Conservation (phyloP, 2,888 invertebrate species). For the Eucera pruinosa region DNA sequence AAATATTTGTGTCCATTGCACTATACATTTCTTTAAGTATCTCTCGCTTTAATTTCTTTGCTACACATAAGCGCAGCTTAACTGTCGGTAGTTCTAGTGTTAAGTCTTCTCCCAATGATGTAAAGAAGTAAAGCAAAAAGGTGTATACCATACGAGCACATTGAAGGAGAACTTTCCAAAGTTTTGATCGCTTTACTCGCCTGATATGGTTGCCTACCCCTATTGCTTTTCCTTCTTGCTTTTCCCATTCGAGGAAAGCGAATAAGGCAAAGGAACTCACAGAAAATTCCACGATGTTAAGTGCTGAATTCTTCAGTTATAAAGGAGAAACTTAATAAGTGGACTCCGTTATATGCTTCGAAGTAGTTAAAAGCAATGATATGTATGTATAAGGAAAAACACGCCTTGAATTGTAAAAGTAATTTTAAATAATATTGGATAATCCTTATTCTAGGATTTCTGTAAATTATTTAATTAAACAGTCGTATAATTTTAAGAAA, state of each 20-base stretch:
- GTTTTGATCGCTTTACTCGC: conserved; percentile 29
- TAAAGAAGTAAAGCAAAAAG: neutral
- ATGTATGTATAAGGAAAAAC: neutral
- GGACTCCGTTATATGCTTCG: conserved; percentile 25
- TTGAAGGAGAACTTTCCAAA: conserved; percentile 20
- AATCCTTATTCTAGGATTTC: too few relatives aligned
- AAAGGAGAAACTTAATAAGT: conserved; percentile 31
- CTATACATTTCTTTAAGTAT: too few relatives aligned
- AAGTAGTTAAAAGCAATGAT: conserved; percentile 2
- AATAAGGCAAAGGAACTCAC: conserved; percentile 22
- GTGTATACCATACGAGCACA: neutral
- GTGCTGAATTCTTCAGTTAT: conserved; percentile 31
- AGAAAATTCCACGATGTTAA: conserved; percentile 38
- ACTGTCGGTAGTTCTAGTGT: too few relatives aligned
- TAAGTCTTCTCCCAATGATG: neutral
- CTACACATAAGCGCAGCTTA: too few relatives aligned
- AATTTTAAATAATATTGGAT: too few relatives aligned
- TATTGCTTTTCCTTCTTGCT: conserved; percentile 4
- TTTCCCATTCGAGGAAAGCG: neutral
- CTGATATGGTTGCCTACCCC: conserved; percentile 24
- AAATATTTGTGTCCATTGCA: too few relatives aligned
- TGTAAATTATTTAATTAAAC: too few relatives aligned
- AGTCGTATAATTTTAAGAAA: too few relatives aligned
- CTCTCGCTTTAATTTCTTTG: too few relatives aligned
- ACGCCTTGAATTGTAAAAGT: neutral